Evolutionary conservation across 2,113 vertebrate genomes (phyloP).

Genomic region (Lamprologus tigripictilis): DNA sequence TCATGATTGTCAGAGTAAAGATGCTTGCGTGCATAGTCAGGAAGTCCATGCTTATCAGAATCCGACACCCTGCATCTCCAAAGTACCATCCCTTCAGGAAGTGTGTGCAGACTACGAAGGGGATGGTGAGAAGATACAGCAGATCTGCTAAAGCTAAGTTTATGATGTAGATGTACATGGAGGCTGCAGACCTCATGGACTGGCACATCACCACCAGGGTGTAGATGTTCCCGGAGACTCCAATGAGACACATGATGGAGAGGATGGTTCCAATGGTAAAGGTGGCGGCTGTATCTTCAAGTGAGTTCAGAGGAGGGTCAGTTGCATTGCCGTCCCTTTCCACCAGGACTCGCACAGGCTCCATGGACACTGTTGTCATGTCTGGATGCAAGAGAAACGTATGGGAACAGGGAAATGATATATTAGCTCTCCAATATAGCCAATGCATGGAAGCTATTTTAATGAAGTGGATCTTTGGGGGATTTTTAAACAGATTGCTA

Average conservation of each 20-base stretch:
- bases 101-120: constrained; percentile 87
- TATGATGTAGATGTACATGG: constrained; percentile 92
- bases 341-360: constrained; percentile 51
- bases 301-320: background rate
- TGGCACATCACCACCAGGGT: constrained; percentile 89
- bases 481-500: background rate
- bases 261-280: constrained; percentile 81
- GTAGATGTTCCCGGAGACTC: constrained; percentile 84
- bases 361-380: constrained; percentile 68
- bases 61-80: constrained; percentile 78
- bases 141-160: constrained; percentile 86
- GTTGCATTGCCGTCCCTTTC: constrained; percentile 64
- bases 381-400: constrained; percentile 7
- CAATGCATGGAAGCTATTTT: background rate
- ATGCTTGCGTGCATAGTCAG: constrained; percentile 93
- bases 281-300: constrained; percentile 77
- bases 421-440: background rate
- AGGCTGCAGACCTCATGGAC: constrained; percentile 81
- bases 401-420: background rate
- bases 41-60: constrained; percentile 88
- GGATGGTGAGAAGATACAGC: constrained; percentile 86
- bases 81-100: constrained; percentile 88
- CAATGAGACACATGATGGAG: constrained; percentile 83
- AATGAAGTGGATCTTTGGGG: background rate
- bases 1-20: constrained; percentile 89